Percentiles rank a stretch among this genome's conserved stretches.
Evolutionary conservation across 1,140 invertebrate species (phyloP).

Genomic region (Eufriesea mexicana): DNA sequence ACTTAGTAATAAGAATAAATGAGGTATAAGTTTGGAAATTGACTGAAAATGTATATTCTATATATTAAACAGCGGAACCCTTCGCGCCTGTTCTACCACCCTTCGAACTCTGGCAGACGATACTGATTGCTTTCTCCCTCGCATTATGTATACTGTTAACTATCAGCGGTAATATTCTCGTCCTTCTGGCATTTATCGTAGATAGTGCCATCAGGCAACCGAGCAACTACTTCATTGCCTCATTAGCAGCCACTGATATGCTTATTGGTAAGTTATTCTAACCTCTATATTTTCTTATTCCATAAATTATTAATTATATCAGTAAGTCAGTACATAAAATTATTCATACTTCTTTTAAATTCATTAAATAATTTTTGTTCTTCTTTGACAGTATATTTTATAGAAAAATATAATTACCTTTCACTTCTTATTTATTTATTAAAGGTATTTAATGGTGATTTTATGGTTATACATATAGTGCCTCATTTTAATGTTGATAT

Average conservation of each 20-base stretch:
- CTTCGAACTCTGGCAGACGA: conserved; percentile 94
- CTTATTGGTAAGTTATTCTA: conserved; percentile 91
- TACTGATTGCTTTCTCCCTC: conserved; percentile 95
- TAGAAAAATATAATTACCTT: background rate
- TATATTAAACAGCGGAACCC: conserved; percentile 54
- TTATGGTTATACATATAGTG: too few species aligned
- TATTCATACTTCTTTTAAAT: too few species aligned
- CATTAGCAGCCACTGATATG: conserved; percentile 98
- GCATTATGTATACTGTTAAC: conserved; percentile 95
- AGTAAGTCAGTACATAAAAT: too few species aligned
- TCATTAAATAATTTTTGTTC: too few species aligned
- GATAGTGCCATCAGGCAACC: conserved; percentile 98
- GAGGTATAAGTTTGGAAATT: background rate
- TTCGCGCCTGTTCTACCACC: conserved; percentile 87
- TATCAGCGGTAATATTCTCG: conserved; percentile 97
- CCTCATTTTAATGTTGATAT: too few species aligned
- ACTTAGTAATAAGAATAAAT: background rate
- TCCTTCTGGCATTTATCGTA: conserved; percentile 97
- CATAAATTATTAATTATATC: too few species aligned
- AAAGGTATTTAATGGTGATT: too few species aligned
- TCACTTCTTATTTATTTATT: background rate
- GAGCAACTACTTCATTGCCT: conserved; percentile 99
- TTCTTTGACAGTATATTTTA: too few species aligned
- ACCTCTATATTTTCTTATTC: background rate
- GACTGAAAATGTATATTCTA: conserved; percentile 10